Evolutionary conservation across 2,113 vertebrate genomes (phyloP), one percentile per base, ranked within the genome.

Genomic region (Himantopus leucocephalus): DNA sequence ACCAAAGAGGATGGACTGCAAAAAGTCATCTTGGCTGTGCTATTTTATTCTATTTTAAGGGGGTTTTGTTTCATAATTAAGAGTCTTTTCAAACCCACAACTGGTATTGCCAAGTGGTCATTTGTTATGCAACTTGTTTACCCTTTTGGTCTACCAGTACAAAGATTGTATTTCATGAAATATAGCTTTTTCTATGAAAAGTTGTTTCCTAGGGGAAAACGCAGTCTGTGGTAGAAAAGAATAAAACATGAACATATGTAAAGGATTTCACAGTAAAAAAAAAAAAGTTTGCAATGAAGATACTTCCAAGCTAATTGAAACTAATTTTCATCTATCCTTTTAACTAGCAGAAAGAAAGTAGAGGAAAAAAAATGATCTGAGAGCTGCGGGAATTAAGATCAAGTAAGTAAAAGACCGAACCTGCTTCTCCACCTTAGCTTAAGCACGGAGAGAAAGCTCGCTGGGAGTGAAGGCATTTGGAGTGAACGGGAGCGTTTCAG

Each of bases 51-150:
- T 97, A 97, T 96, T 97, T 94, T 95, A 68, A 67, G 92, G 13
- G 0, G 0, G n/a, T 92, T 96, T 94, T 84, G 47, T 94, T 96
- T 97, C 85, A 93, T 50, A 97, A 92, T 88, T 95, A 97, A 92
- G 76, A 91, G 80, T 87, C 93, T 93, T 98, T 95, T 96, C 92
- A 93, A 92, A 88, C 63, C 82, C 73, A 94, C 41, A 70, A 87
- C 11, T 95, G n/a, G 58, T 88, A 84, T 34, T 97, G 95, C 92
- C 91, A 97, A 96, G 73, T 83, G 67, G 63, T 80, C 80, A 91
- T 91, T 96, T 93, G 83, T 96, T 97, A 94, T 56, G 92, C 96
- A 96, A 95, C 80, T 86, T 97, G 88, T 94, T 97, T 95, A 95
- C 48, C 73, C 77, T 92, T 95, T 75, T 95, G 79, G 67, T 89